Evolutionary conservation across 2,888 invertebrate species (phyloP), one percentile per base, ranked within the genome.

Genomic region (Lycocerus yunnanus): DNA sequence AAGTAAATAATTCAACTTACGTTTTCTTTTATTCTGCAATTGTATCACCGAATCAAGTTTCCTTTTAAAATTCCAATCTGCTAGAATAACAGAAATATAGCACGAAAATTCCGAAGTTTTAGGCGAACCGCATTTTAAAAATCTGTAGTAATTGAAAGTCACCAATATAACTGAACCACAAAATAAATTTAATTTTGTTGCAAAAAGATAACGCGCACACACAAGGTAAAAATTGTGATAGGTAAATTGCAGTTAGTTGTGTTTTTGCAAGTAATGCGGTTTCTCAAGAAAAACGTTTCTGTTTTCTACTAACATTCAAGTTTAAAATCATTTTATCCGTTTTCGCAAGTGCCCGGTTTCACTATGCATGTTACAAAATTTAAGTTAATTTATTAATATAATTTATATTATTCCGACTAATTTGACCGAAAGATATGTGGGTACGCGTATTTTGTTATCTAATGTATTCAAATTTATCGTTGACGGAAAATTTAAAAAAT

Each of bases 251-350:
- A 63, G 18, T 20, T 18, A 18, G 16, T 63, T 15, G 61, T 63
- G 20, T 18, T 63, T 61, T 63, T 63, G 61, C 61, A 20, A 63
- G 61, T 63, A 63, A 18, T 63, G 61, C 61, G 61, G 61, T 63
- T 63, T 63, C 61, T 63, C 15, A n/a, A 63, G 61, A 63, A 63
- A 63, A 63, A 63, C 61, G 16, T 16, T 61, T 18, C 15, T n/a
- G 43, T 43, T 43, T 43, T 43, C 43, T 43, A 43, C 24, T 11
- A 11, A 27, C 8, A 2, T 43, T 43, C 43, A 43, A 43, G 43
- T 43, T 43, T 43, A 43, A 43, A 43, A 43, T n/a, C 8, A n/a
- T n/a, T n/a, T 43, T 43, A 43, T 43, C 43, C 43, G 43, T 43
- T 43, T 43, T 43, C 43, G 43, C 43, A 43, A 43, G 43, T 43